A percentile compares a stretch with the other conserved stretches of the same genome.
Conservation (phyloP, 2,113 vertebrate species). For the Sapayoa aenigma region DNA sequence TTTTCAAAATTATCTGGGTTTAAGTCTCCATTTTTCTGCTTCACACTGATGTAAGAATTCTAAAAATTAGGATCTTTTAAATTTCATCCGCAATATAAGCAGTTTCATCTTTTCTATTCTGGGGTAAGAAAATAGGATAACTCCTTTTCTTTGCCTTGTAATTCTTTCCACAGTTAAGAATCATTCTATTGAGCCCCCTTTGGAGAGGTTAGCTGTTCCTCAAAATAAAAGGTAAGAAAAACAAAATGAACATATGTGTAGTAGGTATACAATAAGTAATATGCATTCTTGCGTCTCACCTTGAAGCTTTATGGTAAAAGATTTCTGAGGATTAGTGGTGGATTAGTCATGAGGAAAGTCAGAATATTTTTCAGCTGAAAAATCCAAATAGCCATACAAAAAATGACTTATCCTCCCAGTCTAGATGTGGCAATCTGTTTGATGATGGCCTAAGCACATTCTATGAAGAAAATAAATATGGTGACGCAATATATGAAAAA, state of each 20-base stretch:
- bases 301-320: neutral
- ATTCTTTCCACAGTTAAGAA: neutral
- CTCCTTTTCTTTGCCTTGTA: neutral
- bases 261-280: neutral
- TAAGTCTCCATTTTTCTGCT: neutral
- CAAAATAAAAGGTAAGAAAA: neutral
- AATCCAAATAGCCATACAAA: neutral
- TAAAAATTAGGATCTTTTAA: neutral
- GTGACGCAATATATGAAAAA: neutral
- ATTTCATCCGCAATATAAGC: neutral
- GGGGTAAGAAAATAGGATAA: neutral
- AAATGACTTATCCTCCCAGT: neutral
- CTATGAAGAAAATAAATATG: neutral
- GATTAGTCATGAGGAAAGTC: slow-evolving; percentile 25
- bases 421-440: neutral
- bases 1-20: neutral
- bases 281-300: neutral
- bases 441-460: neutral
- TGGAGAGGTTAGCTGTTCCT: neutral
- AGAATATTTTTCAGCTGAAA: slow-evolving; percentile 17
- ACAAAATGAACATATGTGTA: neutral
- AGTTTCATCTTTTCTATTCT: neutral
- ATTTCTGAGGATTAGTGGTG: slow-evolving; percentile 13
- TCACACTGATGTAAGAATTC: neutral
- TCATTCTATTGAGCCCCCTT: neutral